Evolutionary conservation across 1,140 invertebrate genomes (phyloP), one percentile per base, ranked within the genome.

Genomic region (Ips typographus): DNA sequence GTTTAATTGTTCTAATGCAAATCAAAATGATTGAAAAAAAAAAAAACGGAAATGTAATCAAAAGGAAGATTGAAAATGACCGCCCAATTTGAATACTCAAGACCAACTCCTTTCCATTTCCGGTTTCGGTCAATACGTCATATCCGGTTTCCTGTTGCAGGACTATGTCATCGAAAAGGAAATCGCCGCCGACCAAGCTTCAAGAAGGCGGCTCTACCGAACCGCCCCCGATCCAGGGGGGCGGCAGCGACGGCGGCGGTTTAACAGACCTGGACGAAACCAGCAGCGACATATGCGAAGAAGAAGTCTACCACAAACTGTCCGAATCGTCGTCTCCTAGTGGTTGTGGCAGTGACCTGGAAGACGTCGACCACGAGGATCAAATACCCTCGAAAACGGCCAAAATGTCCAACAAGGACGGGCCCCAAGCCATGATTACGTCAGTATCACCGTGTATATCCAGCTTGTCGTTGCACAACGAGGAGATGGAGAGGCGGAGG

Each of bases 121-220:
- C 63, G 64, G 63, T 70, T 70, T 61, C 68, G 68, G 22, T 22
- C 22, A 22, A 70, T 70, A 68, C 42, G 59, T 53, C 59, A 55
- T 47, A 56, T 62, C 56, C 44, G 58, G 51, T 62, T 64, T 44
- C 37, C 37, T 38, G 52, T 87, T 87, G 58, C 88, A 93, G 91
- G 90, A 93, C 88, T 85, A 94, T 94, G 93, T 94, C 92, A 88
- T 94, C 93, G 83, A 94, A 94, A 88, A 88, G 92, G 84, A 94
- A 94, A 83, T 94, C 92, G 80, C 92, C 92, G 81, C 93, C 93
- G 83, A 92, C 91, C 72, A 94, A 94, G 86, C 86, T 94, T 83
- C 89, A 91, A 84, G 91, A 93, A 84, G 90, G 91, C 82, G 87
- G 86, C 75, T 77, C 77, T 77, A 76, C 78, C 65, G 78, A 81